These are phyloP conservation scores for Porites divaricata DNA, from an alignment of 92 coral and sea anemone genomes.

Conservation along the genomic window DNA sequence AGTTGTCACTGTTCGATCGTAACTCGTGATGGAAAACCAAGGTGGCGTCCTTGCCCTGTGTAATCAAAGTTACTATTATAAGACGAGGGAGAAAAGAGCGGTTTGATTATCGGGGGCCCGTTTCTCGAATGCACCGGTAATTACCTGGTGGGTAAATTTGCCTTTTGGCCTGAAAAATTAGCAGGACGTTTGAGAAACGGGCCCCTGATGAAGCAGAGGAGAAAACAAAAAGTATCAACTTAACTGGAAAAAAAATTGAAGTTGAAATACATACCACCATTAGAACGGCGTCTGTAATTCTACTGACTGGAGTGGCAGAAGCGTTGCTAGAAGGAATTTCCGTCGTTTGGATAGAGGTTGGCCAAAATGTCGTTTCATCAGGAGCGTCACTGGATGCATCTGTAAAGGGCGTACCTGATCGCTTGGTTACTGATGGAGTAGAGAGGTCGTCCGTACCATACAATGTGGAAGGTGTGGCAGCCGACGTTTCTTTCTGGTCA, in stretches of 20 bases:
- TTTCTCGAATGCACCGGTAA: too few species aligned
- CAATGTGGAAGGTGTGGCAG: not conserved
- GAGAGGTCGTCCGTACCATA: not conserved
- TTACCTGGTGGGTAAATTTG: too few species aligned
- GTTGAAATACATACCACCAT: conserved; percentile 48
- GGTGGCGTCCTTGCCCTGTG: conserved; percentile 27
- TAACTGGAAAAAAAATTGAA: not conserved
- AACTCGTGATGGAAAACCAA: conserved; percentile 12
- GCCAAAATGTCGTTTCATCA: not conserved
- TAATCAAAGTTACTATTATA: not conserved
- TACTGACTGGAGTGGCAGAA: not conserved
- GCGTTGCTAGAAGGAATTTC: not conserved
- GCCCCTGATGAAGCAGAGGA: too few species aligned
- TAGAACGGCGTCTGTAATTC: conserved; percentile 40
- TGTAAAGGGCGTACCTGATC: not conserved
- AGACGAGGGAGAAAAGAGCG: not conserved
- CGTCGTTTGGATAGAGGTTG: too few species aligned
- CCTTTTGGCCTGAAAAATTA: too few species aligned
- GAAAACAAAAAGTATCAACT: not conserved
- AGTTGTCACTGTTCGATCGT: not conserved
- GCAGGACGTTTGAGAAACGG: too few species aligned
- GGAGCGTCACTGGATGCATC: not conserved
- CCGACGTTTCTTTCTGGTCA: not conserved
- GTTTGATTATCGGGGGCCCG: too few species aligned
- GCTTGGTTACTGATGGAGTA: not conserved